Conservation (phyloP, 1,140 invertebrate genomes). For the Eumeta japonica region DNA sequence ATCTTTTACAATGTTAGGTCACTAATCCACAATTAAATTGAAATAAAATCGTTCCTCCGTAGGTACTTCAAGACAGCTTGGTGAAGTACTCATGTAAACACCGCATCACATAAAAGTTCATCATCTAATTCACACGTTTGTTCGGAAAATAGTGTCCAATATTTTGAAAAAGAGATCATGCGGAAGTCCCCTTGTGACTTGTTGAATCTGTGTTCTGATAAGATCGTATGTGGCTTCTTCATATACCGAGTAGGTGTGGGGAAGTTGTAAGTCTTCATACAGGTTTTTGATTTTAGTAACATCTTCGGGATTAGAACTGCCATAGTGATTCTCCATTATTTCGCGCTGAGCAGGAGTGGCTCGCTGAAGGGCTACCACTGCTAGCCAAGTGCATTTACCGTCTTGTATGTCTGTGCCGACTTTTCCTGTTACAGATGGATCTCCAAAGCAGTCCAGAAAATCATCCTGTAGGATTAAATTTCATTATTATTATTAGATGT, state of each 20-base stretch:
- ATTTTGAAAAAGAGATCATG: conserved; percentile 82
- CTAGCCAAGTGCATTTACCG: conserved; percentile 95
- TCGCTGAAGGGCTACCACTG: conserved; percentile 83
- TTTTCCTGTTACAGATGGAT: conserved; percentile 84
- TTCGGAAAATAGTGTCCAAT: conserved; percentile 76
- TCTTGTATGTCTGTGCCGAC: conserved; percentile 89
- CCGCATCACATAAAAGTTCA: too few species aligned
- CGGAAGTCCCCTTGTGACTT: conserved; percentile 78
- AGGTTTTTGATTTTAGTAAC: conserved; percentile 73
- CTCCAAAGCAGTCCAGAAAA: conserved; percentile 91
- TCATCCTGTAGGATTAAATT: conserved; percentile 73
- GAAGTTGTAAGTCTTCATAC: conserved; percentile 77
- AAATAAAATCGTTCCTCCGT: too few species aligned
- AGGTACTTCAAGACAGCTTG: too few species aligned
- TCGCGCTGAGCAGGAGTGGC: conserved; percentile 71
- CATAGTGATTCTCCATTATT: conserved; percentile 82
- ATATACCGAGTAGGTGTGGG: conserved; percentile 75
- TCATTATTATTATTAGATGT: background rate
- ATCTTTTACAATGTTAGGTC: too few species aligned
- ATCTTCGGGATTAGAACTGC: conserved; percentile 66
- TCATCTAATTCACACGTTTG: conserved; percentile 52
- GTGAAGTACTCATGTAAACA: too few species aligned
- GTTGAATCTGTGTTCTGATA: conserved; percentile 80
- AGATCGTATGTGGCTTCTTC: conserved; percentile 85
- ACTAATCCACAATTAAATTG: too few species aligned